These are phyloP conservation scores for Vipera latastei DNA, from an alignment of 2,797 vertebrate genomes.

Conservation along the genomic window DNA sequence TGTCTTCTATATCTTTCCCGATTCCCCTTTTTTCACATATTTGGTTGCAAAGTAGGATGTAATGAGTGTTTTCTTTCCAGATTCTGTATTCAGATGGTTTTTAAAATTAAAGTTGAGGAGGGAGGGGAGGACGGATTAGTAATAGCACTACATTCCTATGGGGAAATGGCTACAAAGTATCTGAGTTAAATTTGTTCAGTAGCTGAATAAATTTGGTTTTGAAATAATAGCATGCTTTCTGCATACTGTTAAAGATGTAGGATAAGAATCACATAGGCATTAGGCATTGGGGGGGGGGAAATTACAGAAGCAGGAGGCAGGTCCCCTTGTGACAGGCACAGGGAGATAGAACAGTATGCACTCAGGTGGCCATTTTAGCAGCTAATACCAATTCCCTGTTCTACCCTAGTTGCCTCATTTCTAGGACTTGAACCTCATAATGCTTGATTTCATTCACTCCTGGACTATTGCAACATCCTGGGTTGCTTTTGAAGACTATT, in stretches of 20 bases:
- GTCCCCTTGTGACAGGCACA: background rate
- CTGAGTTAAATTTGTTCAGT: constrained; percentile 5
- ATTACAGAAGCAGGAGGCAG: background rate
- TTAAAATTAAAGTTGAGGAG: constrained; percentile 43
- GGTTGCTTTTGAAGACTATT: background rate
- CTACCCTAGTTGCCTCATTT: background rate
- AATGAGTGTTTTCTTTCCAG: constrained; percentile 24
- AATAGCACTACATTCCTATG: constrained; percentile 19
- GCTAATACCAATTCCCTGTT: background rate
- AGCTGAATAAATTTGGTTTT: constrained; percentile 35
- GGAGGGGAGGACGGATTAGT: constrained; percentile 21
- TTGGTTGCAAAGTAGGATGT: background rate
- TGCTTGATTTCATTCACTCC: background rate
- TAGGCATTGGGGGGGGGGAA: constrained; percentile 20
- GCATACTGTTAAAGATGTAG: background rate
- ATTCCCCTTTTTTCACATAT: constrained; percentile 5
- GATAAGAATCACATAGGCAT: constrained; percentile 4
- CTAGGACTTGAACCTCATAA: background rate
- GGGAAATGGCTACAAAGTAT: constrained; percentile 7
- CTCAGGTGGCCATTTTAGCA: background rate
- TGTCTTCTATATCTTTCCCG: background rate
- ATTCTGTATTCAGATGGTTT: constrained; percentile 27
- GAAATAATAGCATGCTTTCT: constrained; percentile 13
- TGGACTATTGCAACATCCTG: background rate
- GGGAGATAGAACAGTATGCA: background rate